These are phyloP conservation scores for Limonius californicus DNA, from an alignment of 1,140 invertebrate genomes.

Conservation along the genomic window DNA sequence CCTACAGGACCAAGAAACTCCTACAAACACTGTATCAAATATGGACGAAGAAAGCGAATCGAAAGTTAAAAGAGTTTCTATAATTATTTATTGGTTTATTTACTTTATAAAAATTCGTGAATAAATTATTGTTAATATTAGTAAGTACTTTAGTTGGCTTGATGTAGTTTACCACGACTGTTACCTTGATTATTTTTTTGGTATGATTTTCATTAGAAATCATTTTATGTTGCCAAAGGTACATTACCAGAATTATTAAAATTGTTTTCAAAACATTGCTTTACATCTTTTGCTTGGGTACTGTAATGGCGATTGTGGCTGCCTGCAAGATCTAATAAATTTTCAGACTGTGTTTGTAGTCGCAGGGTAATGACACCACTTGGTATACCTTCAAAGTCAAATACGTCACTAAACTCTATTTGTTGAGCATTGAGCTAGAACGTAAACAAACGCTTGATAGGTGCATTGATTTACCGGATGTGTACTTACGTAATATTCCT, in stretches of 20 bases:
- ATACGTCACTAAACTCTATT: too few relatives aligned
- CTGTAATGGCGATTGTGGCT: conserved; percentile 14
- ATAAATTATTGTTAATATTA: not conserved
- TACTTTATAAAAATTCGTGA: too few relatives aligned
- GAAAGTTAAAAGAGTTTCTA: not conserved
- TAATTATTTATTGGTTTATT: not conserved
- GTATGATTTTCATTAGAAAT: not conserved
- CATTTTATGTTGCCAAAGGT: not conserved
- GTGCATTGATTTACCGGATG: too few relatives aligned
- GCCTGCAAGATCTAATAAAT: conserved; percentile 16
- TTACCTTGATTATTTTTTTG: too few relatives aligned
- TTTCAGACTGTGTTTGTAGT: not conserved
- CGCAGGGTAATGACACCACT: not conserved
- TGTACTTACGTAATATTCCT: too few relatives aligned
- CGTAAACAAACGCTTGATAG: too few relatives aligned
- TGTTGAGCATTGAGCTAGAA: too few relatives aligned
- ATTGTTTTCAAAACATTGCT: conserved; percentile 17
- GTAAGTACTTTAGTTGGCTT: not conserved
- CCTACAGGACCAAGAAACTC: conserved; percentile 29
- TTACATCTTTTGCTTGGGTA: conserved; percentile 18
- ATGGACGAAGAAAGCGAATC: not conserved
- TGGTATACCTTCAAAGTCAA: not conserved
- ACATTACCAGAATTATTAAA: conserved; percentile 26
- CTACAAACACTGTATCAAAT: conserved; percentile 2
- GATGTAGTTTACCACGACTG: too few relatives aligned